phyloP scores from a whole-genome alignment of 1,140 invertebrate species.

The Polyergus mexicanus region DNA sequence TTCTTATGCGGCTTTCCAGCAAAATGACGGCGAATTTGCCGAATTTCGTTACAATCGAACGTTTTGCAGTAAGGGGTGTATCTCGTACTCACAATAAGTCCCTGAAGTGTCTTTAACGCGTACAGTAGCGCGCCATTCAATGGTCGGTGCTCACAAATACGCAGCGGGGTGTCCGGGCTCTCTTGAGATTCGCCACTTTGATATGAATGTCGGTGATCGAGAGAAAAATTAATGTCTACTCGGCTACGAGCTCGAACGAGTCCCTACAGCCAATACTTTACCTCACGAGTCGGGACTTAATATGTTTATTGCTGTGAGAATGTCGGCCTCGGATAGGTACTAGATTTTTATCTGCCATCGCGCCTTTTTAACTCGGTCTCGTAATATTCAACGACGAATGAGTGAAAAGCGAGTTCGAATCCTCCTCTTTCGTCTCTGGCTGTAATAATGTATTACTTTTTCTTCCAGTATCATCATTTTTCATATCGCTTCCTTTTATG shows the following conservation, averaged over 20 bases:
- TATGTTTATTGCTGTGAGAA: conserved; percentile 86
- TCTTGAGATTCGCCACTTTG: conserved; percentile 84
- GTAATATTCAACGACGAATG: conserved; percentile 3
- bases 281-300: conserved; percentile 71
- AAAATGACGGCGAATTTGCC: conserved; percentile 23
- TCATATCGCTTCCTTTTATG: neutral
- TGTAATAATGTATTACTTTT: conserved; percentile 15
- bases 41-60: conserved; percentile 80
- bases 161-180: conserved; percentile 82
- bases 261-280: conserved; percentile 76
- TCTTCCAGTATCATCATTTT: neutral
- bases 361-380: conserved; percentile 51
- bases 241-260: neutral
- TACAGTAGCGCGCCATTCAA: conserved; percentile 81
- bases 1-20: neutral
- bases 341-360: conserved; percentile 77
- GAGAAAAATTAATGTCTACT: conserved; percentile 81
- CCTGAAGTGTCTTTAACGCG: conserved; percentile 82
- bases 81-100: conserved; percentile 76
- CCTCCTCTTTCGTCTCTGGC: conserved; percentile 6
- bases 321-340: conserved; percentile 74
- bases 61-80: conserved; percentile 65
- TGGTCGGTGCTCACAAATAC: conserved; percentile 82
- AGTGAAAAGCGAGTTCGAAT: conserved; percentile 52
- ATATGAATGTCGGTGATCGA: conserved; percentile 80